Conservation (phyloP, 2,797 vertebrate genomes). For the Agapornis canus region DNA sequence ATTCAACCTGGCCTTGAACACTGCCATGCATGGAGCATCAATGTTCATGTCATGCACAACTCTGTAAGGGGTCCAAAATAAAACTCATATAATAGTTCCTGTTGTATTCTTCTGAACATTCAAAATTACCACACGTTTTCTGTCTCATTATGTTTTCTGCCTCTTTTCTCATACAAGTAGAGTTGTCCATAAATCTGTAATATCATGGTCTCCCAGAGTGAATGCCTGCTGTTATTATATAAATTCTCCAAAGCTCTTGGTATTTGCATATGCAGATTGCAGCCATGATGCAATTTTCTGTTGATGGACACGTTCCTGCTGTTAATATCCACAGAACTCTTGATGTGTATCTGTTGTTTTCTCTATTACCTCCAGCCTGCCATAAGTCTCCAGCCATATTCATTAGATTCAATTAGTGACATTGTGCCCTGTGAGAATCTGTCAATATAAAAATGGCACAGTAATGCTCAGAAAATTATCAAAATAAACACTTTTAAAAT, state of each 20-base stretch:
- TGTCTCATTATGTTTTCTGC: not conserved
- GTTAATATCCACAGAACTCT: conserved; percentile 30
- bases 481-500: conserved; percentile 1
- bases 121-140: not conserved
- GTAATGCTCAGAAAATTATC: not conserved
- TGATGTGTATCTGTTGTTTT: conserved; percentile 28
- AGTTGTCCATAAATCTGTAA: not conserved
- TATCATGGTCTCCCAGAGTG: not conserved
- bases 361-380: not conserved
- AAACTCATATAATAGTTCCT: not conserved
- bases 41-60: not conserved
- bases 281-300: not conserved
- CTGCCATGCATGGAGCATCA: not conserved
- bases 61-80: not conserved
- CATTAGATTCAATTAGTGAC: conserved; percentile 44
- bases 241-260: not conserved
- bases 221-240: not conserved
- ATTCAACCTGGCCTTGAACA: not conserved
- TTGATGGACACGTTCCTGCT: conserved; percentile 41
- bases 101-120: not conserved
- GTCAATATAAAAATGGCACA: not conserved
- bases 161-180: not conserved
- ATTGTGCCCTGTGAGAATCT: conserved; percentile 25
- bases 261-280: conserved; percentile 35
- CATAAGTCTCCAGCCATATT: conserved; percentile 24